Percentiles rank a stretch among this genome's conserved stretches.
phyloP scores from a whole-genome alignment of 2,888 invertebrate genomes.

The Drepanosiphum platanoidis region DNA sequence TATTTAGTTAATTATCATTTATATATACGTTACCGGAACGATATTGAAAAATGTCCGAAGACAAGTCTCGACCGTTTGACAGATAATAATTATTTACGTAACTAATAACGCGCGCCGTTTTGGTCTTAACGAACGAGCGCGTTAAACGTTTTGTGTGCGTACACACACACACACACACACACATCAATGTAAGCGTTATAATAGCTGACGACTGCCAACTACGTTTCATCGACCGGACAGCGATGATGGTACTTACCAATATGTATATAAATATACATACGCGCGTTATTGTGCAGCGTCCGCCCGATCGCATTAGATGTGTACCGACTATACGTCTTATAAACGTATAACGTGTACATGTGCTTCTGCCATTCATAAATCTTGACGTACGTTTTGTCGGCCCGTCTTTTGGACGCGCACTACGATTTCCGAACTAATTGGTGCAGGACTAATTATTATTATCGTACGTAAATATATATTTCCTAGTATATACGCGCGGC shows the following conservation, averaged over 20 bases:
- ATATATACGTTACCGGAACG: neutral
- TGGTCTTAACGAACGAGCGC: slow-evolving; percentile 1
- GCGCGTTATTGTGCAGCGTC: neutral
- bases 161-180: neutral
- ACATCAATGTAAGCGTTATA: neutral
- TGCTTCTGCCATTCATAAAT: neutral
- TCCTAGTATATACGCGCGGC: neutral
- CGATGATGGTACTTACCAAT: neutral
- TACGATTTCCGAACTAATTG: slow-evolving; percentile 42
- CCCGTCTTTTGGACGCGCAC: neutral
- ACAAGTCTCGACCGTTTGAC: slow-evolving; percentile 5
- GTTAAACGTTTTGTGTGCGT: slow-evolving; percentile 9
- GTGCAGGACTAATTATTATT: slow-evolving; percentile 47
- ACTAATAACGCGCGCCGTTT: slow-evolving; percentile 18
- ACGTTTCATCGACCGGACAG: neutral
- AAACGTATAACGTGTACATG: too few species aligned
- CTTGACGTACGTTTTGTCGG: neutral
- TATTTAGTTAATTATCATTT: slow-evolving; percentile 1
- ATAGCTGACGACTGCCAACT: neutral
- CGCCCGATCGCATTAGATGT: neutral
- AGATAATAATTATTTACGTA: slow-evolving; percentile 20
- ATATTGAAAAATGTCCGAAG: neutral
- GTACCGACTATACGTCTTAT: too few species aligned
- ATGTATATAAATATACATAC: too few species aligned
- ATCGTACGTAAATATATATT: neutral